Evolutionary conservation across 2,113 vertebrate species (phyloP).

Genomic region (Meriones unguiculatus): DNA sequence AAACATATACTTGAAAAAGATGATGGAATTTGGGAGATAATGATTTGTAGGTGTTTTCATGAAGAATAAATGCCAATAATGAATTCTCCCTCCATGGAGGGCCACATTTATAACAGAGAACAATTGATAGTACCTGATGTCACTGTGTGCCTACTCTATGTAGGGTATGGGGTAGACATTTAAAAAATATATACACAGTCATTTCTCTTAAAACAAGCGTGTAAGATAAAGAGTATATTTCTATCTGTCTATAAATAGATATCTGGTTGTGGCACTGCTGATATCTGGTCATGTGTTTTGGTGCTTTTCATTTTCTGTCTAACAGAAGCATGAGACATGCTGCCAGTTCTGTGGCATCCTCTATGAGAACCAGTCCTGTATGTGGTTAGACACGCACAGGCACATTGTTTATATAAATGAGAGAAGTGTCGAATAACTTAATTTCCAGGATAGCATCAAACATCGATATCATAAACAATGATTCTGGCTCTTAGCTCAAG

Average conservation of each 20-base stretch:
- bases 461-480: not conserved
- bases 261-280: not conserved
- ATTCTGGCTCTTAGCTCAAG: not conserved
- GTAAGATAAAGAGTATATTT: not conserved
- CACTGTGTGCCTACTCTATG: not conserved
- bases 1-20: not conserved
- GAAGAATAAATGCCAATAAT: not conserved
- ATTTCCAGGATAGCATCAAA: not conserved
- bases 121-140: not conserved
- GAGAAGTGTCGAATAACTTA: not conserved
- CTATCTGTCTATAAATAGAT: no score
- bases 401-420: not conserved
- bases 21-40: not conserved
- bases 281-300: not conserved
- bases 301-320: conserved; percentile 3
- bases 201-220: not conserved
- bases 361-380: conserved; percentile 8
- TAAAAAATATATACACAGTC: not conserved
- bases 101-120: not conserved
- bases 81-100: not conserved
- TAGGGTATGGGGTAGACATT: not conserved
- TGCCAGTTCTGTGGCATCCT: not conserved
- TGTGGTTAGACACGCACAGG: conserved; percentile 4
- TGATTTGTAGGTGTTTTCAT: not conserved
- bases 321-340: not conserved